phyloP scores from a whole-genome alignment of 2,888 invertebrate genomes.

The Tenthredo scrophulariae region DNA sequence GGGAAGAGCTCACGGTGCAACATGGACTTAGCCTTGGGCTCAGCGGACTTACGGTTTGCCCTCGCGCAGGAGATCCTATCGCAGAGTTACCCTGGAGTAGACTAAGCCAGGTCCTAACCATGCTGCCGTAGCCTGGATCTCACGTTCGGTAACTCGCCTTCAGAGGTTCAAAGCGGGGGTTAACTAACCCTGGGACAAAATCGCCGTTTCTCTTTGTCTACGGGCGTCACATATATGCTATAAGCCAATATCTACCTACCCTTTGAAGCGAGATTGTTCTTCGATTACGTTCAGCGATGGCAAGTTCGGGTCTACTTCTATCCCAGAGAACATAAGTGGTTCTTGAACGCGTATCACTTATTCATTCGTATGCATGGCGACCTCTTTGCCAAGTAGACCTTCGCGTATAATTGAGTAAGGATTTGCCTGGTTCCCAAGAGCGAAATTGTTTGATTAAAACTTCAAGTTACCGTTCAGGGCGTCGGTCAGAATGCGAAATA shows the following conservation, averaged over 20 bases:
- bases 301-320: constrained; percentile 53
- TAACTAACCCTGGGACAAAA: constrained; percentile 40
- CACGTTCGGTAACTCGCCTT: constrained; percentile 25
- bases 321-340: constrained; percentile 36
- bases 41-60: constrained; percentile 45
- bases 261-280: constrained; percentile 39
- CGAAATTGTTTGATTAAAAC: constrained; percentile 33
- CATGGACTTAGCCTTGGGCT: constrained; percentile 49
- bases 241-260: constrained; percentile 21
- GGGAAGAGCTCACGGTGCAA: constrained; percentile 43
- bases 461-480: not conserved
- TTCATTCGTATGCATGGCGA: not conserved
- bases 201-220: constrained; percentile 29
- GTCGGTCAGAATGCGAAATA: not conserved
- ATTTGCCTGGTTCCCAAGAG: constrained; percentile 19
- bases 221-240: constrained; percentile 13
- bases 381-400: not conserved
- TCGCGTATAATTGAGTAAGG: not conserved
- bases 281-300: constrained; percentile 17
- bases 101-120: constrained; percentile 45
- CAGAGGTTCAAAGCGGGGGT: constrained; percentile 48
- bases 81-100: constrained; percentile 42
- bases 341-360: not conserved
- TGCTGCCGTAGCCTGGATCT: constrained; percentile 12
- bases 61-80: constrained; percentile 40